Evolutionary conservation across 1,140 invertebrate genomes (phyloP), one percentile per base, ranked within the genome.

Genomic region (Heliconius hermathena): DNA sequence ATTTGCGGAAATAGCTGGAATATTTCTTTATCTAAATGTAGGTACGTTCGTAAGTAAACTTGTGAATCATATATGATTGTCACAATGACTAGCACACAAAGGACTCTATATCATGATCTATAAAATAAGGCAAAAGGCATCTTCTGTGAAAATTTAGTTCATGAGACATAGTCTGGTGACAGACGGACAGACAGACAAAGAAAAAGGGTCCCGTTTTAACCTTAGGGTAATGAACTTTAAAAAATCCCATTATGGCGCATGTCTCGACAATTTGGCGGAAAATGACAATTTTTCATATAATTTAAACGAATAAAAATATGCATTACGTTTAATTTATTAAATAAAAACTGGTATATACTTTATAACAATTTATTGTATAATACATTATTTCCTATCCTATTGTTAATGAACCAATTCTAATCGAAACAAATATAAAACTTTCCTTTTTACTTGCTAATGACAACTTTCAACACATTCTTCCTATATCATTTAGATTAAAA

Each of bases 331-430:
- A 16, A 8, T 71, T 33, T 71, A 13, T 52, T 0, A 18, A 71
- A 71, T 29, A 20, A 71, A 71, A 71, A 71, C 16, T 18, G 6
- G 0, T 71, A 6, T 29, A 11, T 29, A 36, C 6, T 71, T 36
- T 72, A 72, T 36, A 72, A 41, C 22, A 72, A 66, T 66, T 29
- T 26, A 41, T 38, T 13, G 20, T 72, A n/a, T 38, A 11, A 36
- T 22, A 57, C 22, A 9, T 26, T 38, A 72, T 72, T 41, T 72
- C 71, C 71, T 72, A n/a, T 72, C 29, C 71, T 22, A 72, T 72
- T 72, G 36, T 72, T 72, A 72, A 72, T 72, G 71, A 72, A 72
- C 71, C 71, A 72, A 72, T 72, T 72, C 71, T 38, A 72, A 72
- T 72, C 36, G 71, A n/a, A 72, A 72, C 36, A n/a, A 72, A 38